These are phyloP conservation scores for Gorsachius goisagi DNA, from an alignment of 2,113 vertebrate species.

Conservation along the genomic window DNA sequence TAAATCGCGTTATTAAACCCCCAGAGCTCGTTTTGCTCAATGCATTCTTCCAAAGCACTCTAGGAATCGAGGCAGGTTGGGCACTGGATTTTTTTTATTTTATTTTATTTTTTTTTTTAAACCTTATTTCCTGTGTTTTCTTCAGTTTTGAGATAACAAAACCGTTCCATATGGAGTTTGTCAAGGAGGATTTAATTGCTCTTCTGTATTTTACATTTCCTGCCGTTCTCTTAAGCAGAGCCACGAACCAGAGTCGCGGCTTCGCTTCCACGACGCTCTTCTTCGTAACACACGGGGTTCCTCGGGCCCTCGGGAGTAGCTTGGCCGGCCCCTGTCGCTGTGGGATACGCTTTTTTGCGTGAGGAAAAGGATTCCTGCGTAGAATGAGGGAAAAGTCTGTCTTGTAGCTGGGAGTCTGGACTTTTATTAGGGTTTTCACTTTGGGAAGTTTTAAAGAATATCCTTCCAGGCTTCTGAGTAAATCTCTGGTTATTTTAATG, in stretches of 20 bases:
- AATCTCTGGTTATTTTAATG: background rate
- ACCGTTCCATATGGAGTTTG: background rate
- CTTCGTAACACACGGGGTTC: background rate
- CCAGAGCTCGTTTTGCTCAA: background rate
- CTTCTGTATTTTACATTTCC: background rate
- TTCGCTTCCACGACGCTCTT: background rate
- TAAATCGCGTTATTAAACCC: background rate
- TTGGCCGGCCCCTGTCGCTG: background rate
- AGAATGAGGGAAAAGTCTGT: background rate
- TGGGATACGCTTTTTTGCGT: accelerated
- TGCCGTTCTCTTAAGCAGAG: background rate
- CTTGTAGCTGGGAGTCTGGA: background rate
- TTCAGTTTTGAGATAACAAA: background rate
- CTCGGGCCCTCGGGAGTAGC: background rate
- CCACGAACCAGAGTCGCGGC: accelerated
- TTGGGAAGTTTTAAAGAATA: background rate
- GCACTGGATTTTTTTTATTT: background rate
- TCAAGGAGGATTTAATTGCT: background rate
- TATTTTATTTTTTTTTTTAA: background rate
- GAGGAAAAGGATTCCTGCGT: background rate
- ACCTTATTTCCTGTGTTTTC: background rate
- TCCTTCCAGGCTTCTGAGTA: background rate
- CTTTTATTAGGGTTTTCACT: background rate
- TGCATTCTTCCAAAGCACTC: background rate
- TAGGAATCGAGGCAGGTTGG: background rate